These are phyloP conservation scores for Drosophila kanapiae DNA, from an alignment of 1,140 invertebrate species.

Conservation along the genomic window DNA sequence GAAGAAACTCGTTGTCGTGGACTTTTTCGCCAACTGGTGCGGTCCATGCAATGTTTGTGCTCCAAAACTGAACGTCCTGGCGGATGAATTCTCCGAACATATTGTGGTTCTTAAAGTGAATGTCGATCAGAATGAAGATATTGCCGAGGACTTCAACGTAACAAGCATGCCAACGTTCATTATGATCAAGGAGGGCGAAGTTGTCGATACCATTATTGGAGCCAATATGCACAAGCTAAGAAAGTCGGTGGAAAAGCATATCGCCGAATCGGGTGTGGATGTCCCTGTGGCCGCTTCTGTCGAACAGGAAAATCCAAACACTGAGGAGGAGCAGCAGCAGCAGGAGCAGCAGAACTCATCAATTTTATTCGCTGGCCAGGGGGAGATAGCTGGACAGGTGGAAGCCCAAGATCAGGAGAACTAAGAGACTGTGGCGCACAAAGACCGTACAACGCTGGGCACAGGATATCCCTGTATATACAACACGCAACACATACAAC, in stretches of 20 bases:
- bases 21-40: slow-evolving; percentile 93
- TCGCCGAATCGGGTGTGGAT: slow-evolving; percentile 12
- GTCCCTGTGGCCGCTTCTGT: neutral
- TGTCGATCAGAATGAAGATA: slow-evolving; percentile 95
- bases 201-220: slow-evolving; percentile 92
- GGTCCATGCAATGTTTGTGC: slow-evolving; percentile 97
- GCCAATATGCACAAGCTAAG: slow-evolving; percentile 92
- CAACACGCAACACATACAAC: neutral
- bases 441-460: neutral
- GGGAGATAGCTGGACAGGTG: neutral
- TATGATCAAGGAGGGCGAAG: slow-evolving; percentile 92
- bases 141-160: slow-evolving; percentile 92
- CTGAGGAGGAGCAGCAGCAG: neutral
- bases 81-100: slow-evolving; percentile 85
- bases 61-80: slow-evolving; percentile 91
- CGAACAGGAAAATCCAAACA: neutral
- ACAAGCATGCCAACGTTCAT: slow-evolving; percentile 97
- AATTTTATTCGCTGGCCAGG: neutral
- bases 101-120: slow-evolving; percentile 90
- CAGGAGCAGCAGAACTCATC: neutral
- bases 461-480: slow-evolving; percentile 10
- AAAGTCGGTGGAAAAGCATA: slow-evolving; percentile 87
- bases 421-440: neutral
- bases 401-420: neutral
- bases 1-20: slow-evolving; percentile 94